phyloP scores from a whole-genome alignment of 2,888 invertebrate genomes.

The Microplitis deprimator region DNA sequence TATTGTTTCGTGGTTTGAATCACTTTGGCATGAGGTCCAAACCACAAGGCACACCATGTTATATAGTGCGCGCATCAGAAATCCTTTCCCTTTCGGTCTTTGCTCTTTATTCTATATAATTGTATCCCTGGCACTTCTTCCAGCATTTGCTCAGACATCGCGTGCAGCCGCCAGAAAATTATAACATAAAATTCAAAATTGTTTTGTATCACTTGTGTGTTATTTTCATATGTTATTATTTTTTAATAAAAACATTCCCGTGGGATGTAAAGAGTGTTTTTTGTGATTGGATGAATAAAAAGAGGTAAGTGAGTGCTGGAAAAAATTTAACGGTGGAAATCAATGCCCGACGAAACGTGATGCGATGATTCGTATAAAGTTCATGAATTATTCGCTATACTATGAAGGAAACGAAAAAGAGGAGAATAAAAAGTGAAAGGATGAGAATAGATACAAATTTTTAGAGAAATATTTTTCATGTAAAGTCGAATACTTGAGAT shows the following conservation, averaged over 20 bases:
- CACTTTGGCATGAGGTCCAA: constrained; percentile 40
- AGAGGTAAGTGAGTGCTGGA: background rate
- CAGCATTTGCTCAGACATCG: background rate
- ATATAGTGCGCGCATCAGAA: background rate
- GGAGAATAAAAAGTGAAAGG: background rate
- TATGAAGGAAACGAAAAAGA: background rate
- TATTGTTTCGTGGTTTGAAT: constrained; percentile 53
- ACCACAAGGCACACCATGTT: constrained; percentile 50
- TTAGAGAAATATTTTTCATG: background rate
- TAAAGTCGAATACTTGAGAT: background rate
- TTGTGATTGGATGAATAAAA: background rate
- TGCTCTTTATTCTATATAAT: background rate
- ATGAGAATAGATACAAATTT: background rate
- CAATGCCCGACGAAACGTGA: background rate
- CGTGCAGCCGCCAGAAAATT: background rate
- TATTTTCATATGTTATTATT: background rate
- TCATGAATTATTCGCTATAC: background rate
- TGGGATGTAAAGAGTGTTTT: background rate
- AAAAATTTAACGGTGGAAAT: background rate
- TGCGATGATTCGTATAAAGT: background rate
- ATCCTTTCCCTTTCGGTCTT: background rate
- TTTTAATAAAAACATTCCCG: no score
- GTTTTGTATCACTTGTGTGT: background rate
- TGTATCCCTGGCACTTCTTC: background rate
- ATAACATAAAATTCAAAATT: background rate